Evolutionary conservation across 1,140 invertebrate species (phyloP).

Genomic region (Cephus cinctus): DNA sequence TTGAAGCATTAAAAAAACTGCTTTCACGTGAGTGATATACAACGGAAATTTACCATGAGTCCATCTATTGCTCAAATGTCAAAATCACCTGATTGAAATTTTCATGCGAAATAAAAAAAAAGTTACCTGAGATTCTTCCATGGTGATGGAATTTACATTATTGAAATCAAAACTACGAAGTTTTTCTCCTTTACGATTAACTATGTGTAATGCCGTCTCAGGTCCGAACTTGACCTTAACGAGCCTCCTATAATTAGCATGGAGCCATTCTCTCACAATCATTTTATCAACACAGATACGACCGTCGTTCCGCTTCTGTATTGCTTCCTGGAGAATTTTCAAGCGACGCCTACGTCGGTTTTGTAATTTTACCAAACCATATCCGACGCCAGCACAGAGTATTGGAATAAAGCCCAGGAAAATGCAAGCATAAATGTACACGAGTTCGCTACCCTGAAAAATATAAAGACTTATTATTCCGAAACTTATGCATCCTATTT

Average conservation of each 20-base stretch:
- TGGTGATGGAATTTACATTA: slow-evolving; percentile 71
- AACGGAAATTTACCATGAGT: too few species aligned
- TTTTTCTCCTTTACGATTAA: slow-evolving; percentile 88
- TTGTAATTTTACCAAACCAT: slow-evolving; percentile 89
- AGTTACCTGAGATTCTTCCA: slow-evolving; percentile 66
- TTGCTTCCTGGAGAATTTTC: slow-evolving; percentile 81
- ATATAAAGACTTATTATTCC: too few species aligned
- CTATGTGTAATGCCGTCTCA: slow-evolving; percentile 78
- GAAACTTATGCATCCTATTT: too few species aligned
- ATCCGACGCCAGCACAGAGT: slow-evolving; percentile 85
- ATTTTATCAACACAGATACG: slow-evolving; percentile 86
- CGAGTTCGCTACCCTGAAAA: slow-evolving; percentile 89
- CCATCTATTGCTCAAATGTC: too few species aligned
- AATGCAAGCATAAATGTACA: slow-evolving; percentile 94
- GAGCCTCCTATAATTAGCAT: slow-evolving; percentile 87
- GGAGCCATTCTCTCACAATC: slow-evolving; percentile 93
- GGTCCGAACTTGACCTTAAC: slow-evolving; percentile 89
- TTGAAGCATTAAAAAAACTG: too few species aligned
- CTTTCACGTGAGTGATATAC: too few species aligned
- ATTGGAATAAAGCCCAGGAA: slow-evolving; percentile 90
- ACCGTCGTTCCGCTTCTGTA: slow-evolving; percentile 58
- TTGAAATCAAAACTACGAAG: slow-evolving; percentile 78
- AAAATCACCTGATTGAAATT: too few species aligned
- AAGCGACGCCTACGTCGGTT: slow-evolving; percentile 78
- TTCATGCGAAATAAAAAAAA: background rate